phyloP scores from a whole-genome alignment of 1,140 invertebrate genomes.

The Solen grandis region DNA sequence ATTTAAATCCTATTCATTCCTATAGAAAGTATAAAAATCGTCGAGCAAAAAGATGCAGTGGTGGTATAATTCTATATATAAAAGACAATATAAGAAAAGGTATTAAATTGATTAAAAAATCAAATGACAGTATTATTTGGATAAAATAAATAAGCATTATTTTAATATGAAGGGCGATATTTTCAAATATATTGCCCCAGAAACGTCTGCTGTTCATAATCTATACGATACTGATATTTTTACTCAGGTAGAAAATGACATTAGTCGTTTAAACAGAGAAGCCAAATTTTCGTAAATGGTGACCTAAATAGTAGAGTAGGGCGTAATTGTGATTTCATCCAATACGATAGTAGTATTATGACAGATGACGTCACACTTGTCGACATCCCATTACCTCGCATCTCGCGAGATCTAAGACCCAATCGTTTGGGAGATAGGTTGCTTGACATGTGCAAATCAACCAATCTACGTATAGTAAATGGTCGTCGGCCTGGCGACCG shows the following conservation, averaged over 20 bases:
- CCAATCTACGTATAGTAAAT: constrained; percentile 10
- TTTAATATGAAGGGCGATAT: constrained; percentile 17
- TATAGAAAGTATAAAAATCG: constrained; percentile 28
- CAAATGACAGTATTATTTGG: constrained; percentile 17
- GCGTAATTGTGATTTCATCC: constrained; percentile 18
- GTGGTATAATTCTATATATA: constrained; percentile 18
- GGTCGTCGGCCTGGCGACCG: too few relatives aligned
- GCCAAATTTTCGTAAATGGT: neutral
- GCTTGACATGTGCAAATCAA: constrained; percentile 27
- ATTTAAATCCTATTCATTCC: constrained; percentile 28
- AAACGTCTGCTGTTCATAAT: constrained; percentile 17
- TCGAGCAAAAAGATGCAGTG: constrained; percentile 15
- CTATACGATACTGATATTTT: constrained; percentile 18
- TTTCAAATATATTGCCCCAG: constrained; percentile 16
- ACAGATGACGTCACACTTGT: neutral
- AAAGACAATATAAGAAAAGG: constrained; percentile 26
- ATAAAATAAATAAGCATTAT: constrained; percentile 25
- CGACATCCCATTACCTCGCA: neutral
- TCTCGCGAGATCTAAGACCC: neutral
- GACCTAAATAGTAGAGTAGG: constrained; percentile 12
- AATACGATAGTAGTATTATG: neutral
- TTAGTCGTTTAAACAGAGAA: neutral
- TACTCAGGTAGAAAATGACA: neutral
- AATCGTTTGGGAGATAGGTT: constrained; percentile 1
- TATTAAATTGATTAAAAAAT: constrained; percentile 17